phyloP scores from a whole-genome alignment of 1,140 invertebrate genomes.

The Microvelia longipes region DNA sequence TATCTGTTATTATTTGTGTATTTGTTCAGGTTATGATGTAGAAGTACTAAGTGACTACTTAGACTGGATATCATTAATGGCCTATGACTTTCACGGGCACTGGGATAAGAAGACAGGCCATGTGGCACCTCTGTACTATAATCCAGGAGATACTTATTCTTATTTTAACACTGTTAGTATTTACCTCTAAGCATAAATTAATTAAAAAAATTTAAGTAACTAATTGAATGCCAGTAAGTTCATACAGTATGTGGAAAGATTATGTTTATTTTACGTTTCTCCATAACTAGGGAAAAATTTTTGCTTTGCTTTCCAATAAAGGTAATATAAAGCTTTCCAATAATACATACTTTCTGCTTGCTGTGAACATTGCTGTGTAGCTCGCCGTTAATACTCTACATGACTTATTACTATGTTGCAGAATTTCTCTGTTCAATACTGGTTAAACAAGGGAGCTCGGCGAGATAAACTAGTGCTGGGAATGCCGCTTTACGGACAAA shows the following conservation, averaged over 20 bases:
- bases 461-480: constrained; percentile 46
- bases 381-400: too few species aligned
- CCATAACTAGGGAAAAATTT: too few species aligned
- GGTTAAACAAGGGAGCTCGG: constrained; percentile 42
- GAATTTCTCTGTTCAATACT: constrained; percentile 45
- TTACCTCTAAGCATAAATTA: constrained; percentile 5
- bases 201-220: too few species aligned
- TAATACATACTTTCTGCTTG: too few species aligned
- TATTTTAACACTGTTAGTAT: constrained; percentile 31
- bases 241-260: too few species aligned
- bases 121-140: constrained; percentile 31
- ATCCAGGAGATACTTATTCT: constrained; percentile 28
- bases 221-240: too few species aligned
- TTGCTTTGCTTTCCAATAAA: too few species aligned
- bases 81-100: constrained; percentile 36
- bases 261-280: too few species aligned
- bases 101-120: constrained; percentile 37
- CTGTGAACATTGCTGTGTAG: too few species aligned
- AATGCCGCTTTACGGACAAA: constrained; percentile 47
- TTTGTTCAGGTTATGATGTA: constrained; percentile 31
- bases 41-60: constrained; percentile 27
- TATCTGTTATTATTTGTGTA: too few species aligned
- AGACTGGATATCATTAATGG: constrained; percentile 35
- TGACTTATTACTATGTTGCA: too few species aligned
- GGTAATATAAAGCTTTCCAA: too few species aligned